These are phyloP conservation scores for Aradophagus sp. DNA, from an alignment of 1,140 invertebrate genomes.

Conservation along the genomic window DNA sequence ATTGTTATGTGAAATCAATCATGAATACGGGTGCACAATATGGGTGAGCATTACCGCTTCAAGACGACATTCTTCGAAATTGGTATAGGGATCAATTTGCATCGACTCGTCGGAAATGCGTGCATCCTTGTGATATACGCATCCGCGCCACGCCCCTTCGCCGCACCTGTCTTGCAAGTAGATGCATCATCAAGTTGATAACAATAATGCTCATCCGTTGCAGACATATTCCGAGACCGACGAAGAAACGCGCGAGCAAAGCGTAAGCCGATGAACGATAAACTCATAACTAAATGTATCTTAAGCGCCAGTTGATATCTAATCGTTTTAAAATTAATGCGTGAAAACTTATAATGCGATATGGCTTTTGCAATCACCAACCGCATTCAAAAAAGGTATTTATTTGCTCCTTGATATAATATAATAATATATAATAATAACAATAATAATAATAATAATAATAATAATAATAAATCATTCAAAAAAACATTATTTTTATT, in stretches of 20 bases:
- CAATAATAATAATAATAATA: too few species aligned
- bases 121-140: conserved; percentile 68
- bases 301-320: conserved; percentile 39
- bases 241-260: conserved; percentile 34
- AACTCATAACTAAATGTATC: conserved; percentile 43
- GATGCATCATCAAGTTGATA: conserved; percentile 63
- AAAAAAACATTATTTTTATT: too few species aligned
- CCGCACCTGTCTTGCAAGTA: conserved; percentile 65
- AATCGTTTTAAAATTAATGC: conserved; percentile 45
- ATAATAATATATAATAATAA: too few species aligned
- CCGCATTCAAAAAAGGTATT: conserved; percentile 16
- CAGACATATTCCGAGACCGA: conserved; percentile 39
- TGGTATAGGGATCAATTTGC: conserved; percentile 56
- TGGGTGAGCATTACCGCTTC: conserved; percentile 13
- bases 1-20: too few species aligned
- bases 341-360: conserved; percentile 36
- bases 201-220: conserved; percentile 66
- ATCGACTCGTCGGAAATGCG: conserved; percentile 59
- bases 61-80: conserved; percentile 45
- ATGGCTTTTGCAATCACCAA: conserved; percentile 18
- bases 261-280: conserved; percentile 50
- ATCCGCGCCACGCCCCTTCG: conserved; percentile 72
- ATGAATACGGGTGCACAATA: too few species aligned
- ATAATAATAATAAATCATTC: too few species aligned
- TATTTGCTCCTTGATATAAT: conserved; percentile 14